Evolutionary conservation across 2,113 vertebrate genomes (phyloP), one percentile per base, ranked within the genome.

Genomic region (Heliornis fulica): DNA sequence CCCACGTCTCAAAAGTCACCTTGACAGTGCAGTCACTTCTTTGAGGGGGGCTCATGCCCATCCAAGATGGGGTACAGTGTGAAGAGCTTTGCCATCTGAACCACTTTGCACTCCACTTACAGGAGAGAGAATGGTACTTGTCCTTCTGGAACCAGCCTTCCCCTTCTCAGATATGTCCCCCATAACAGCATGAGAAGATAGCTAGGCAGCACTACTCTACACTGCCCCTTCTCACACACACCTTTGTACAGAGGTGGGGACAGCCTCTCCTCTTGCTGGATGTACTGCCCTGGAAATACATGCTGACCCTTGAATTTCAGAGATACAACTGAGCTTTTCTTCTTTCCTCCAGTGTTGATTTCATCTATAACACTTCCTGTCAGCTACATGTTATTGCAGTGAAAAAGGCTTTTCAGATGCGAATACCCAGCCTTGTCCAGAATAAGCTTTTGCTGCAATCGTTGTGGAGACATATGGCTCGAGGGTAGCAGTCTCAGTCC

Each of bases 131-230:
- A 41, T 1, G 7, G 21, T 51, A 4, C 21, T 85, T 64, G 32
- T 63, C 34, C 32, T 78, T 80, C 64, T 50, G n/a, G 31, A 19
- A n/a, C 19, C 0, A 0, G 3, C 6, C 64, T 81, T 69, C 18
- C 26, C 14, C 21, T 76, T 84, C 46, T 14, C 8, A 1, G 3
- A 2, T 14, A 5, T 14, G 18, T 65, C 26, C 31, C 12, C 6
- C 5, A 0, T 6, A 10, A 25, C 0, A 0, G 13, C 5, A 10
- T 5, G 4, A 36, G 31, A 43, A 48, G 7, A 5, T 12, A 38
- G 25, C 0, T 5, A 86, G 46, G 38, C 46, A 36, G 5, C n/a
- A 6, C 23, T 66, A 51, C 19, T 78, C 34, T 26, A 28, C 21
- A 14, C 61, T 4, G 1, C 22, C 32, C 40, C 36, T 70, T 48